phyloP scores from a whole-genome alignment of 2,797 vertebrate species.

The Momotus momota region DNA sequence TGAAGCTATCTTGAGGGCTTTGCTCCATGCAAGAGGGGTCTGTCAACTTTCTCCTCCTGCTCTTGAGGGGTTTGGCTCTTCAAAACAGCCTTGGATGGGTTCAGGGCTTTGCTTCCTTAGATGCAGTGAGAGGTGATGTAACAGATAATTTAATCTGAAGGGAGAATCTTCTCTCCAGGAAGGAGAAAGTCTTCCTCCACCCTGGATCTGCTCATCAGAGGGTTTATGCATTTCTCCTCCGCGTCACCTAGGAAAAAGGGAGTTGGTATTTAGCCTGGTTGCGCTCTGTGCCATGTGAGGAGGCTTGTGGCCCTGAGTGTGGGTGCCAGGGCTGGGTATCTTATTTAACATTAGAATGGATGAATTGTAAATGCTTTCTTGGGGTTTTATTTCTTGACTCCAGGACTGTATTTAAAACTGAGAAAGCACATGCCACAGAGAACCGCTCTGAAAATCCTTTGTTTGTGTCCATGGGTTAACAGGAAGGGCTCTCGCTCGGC shows the following conservation, averaged over 20 bases:
- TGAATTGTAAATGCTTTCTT: too few relatives aligned
- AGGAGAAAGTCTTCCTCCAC: background rate
- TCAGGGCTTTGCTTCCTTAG: background rate
- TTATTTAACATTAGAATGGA: too few relatives aligned
- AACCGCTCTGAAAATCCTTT: background rate
- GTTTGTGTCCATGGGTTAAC: background rate
- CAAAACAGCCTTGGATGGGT: background rate
- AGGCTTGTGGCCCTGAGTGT: accelerated
- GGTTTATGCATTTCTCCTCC: background rate
- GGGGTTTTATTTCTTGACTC: background rate
- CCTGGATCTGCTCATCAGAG: background rate
- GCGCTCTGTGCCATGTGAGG: background rate
- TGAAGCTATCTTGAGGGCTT: background rate
- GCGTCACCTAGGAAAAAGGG: background rate
- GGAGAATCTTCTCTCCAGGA: background rate
- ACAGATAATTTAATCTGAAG: background rate
- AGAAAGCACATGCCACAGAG: background rate
- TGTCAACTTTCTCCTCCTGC: background rate
- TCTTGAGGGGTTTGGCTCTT: background rate
- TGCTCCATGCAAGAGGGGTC: background rate
- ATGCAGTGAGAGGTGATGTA: background rate
- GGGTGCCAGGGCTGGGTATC: background rate
- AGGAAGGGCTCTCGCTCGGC: background rate
- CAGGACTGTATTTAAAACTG: background rate
- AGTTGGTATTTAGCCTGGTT: background rate